Evolutionary conservation across 2,888 invertebrate genomes (phyloP).

Genomic region (Atethmia centrago): DNA sequence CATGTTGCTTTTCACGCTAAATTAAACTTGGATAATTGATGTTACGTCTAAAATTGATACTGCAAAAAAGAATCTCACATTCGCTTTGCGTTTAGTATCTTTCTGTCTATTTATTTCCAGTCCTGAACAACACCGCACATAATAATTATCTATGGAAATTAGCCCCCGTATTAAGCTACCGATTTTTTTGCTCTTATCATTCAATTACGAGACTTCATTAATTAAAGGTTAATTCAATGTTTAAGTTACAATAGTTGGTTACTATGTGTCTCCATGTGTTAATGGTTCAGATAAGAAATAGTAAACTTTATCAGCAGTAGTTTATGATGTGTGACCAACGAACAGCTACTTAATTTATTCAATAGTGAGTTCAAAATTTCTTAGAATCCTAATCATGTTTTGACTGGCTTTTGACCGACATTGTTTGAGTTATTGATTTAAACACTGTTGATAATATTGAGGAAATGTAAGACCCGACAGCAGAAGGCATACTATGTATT

Average conservation of each 20-base stretch:
- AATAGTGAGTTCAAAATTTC: constrained; percentile 47
- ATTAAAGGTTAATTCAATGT: constrained; percentile 64
- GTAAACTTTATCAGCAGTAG: constrained; percentile 54
- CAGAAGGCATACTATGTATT: neutral
- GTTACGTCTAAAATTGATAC: constrained; percentile 44
- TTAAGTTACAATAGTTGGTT: constrained; percentile 35
- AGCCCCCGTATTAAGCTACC: constrained; percentile 36
- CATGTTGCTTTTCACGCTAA: constrained; percentile 55
- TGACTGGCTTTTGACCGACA: constrained; percentile 36
- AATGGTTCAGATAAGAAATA: constrained; percentile 54
- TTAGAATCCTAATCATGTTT: constrained; percentile 56
- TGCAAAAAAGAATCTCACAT: constrained; percentile 46
- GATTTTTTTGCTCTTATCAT: constrained; percentile 51
- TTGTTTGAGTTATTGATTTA: constrained; percentile 54
- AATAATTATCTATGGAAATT: constrained; percentile 59
- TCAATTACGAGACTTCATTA: constrained; percentile 46
- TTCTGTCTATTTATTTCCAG: constrained; percentile 29
- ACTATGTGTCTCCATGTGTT: constrained; percentile 36
- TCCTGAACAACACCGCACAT: constrained; percentile 21
- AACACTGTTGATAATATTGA: constrained; percentile 16
- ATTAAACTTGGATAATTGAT: constrained; percentile 61
- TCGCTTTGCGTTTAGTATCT: constrained; percentile 42
- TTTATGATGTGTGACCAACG: constrained; percentile 55
- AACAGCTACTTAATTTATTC: constrained; percentile 49
- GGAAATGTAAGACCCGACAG: neutral